phyloP scores from a whole-genome alignment of 2,113 vertebrate species.

The Clarias batrachus region DNA sequence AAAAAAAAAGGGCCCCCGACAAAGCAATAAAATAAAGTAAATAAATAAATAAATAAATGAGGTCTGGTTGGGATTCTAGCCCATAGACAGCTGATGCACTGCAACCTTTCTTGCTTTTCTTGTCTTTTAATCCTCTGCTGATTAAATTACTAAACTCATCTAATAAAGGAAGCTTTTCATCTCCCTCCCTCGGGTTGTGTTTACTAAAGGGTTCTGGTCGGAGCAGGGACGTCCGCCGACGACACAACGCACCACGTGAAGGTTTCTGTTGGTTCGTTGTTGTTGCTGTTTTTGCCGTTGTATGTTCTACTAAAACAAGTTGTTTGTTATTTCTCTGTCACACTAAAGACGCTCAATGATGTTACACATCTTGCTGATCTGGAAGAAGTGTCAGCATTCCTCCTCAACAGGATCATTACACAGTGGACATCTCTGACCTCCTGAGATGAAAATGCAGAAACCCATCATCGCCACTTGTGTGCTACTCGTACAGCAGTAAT shows the following conservation, averaged over 20 bases:
- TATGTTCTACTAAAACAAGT: neutral
- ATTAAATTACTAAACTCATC: slow-evolving; percentile 8
- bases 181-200: neutral
- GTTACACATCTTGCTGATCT: neutral
- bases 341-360: neutral
- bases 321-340: neutral
- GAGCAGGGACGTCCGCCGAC: neutral
- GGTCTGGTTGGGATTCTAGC: neutral
- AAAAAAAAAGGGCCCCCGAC: neutral
- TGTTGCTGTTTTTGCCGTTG: too few species aligned
- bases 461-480: neutral
- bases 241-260: neutral
- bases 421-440: neutral
- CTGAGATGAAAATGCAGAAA: neutral
- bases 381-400: neutral
- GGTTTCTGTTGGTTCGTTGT: neutral
- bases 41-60: neutral
- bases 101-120: neutral
- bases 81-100: neutral
- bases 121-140: neutral
- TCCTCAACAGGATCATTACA: neutral
- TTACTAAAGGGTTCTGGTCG: neutral
- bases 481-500: neutral
- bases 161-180: slow-evolving; percentile 2
- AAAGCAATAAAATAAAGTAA: neutral